These are phyloP conservation scores for Enhydra lutris DNA, from an alignment of 2,113 vertebrate species.

Conservation along the genomic window DNA sequence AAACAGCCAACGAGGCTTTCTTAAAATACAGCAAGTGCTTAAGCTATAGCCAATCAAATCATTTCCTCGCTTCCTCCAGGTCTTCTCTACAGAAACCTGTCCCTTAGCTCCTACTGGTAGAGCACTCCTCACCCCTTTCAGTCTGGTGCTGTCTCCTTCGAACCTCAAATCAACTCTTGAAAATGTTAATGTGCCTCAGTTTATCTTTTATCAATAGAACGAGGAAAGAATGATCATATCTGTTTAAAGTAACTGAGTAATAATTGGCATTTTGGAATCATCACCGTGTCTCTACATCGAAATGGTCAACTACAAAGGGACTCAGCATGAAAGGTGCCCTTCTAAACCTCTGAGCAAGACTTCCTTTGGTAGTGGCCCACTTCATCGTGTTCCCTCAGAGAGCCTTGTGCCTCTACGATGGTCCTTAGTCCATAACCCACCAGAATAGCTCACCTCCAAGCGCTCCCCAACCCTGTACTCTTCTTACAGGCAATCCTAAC, in stretches of 20 bases:
- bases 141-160: not conserved
- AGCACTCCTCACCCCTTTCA: not conserved
- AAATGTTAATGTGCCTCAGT: not conserved
- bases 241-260: not conserved
- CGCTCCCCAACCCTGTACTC: no score
- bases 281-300: not conserved
- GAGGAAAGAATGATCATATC: not conserved
- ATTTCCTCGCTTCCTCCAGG: not conserved
- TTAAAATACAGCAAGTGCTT: no score
- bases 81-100: not conserved
- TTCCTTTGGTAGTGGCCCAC: not conserved
- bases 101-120: not conserved
- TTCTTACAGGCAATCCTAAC: not conserved
- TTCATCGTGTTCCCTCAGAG: not conserved
- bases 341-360: not conserved
- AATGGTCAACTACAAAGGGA: not conserved
- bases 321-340: not conserved
- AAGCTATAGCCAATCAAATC: not conserved
- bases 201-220: not conserved
- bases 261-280: not conserved
- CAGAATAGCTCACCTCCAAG: not conserved
- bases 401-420: not conserved
- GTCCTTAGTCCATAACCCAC: not conserved
- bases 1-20: not conserved
- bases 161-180: not conserved